A percentile compares a stretch with the other conserved stretches of the same genome.
Evolutionary conservation across 2,797 vertebrate species (phyloP).

Genomic region (Phylloscopus collybita): DNA sequence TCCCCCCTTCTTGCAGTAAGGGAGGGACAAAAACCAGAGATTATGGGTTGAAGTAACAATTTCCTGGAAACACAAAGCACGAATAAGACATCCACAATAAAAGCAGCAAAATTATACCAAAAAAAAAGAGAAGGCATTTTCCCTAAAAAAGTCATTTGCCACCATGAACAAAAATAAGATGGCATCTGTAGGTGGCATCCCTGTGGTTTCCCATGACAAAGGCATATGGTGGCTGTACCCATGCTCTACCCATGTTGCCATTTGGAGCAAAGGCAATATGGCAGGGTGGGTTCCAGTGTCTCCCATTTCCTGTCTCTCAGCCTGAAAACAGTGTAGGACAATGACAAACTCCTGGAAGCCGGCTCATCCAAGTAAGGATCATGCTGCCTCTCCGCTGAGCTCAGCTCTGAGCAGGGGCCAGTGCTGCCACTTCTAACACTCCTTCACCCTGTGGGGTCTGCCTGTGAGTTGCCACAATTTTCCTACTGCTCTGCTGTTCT

Average conservation of each 20-base stretch:
- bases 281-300: neutral
- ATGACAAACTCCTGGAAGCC: no score
- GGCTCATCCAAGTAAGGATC: neutral
- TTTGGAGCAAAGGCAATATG: neutral
- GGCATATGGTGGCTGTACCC: no score
- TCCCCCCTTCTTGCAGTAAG: accelerated
- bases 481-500: neutral
- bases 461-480: accelerated
- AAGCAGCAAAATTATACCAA: neutral
- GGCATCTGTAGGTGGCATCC: accelerated
- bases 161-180: neutral
- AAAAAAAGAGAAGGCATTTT: neutral
- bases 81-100: neutral
- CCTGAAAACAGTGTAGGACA: neutral
- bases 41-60: neutral
- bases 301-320: neutral
- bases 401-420: neutral
- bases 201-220: accelerated
- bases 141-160: neutral
- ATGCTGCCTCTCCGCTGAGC: accelerated
- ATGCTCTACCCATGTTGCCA: accelerated
- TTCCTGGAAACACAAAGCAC: neutral
- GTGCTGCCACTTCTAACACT: neutral
- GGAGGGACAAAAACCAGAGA: accelerated
- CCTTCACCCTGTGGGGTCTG: neutral